Conservation (phyloP, 2,113 vertebrate genomes). For the Condylura cristata region DNA sequence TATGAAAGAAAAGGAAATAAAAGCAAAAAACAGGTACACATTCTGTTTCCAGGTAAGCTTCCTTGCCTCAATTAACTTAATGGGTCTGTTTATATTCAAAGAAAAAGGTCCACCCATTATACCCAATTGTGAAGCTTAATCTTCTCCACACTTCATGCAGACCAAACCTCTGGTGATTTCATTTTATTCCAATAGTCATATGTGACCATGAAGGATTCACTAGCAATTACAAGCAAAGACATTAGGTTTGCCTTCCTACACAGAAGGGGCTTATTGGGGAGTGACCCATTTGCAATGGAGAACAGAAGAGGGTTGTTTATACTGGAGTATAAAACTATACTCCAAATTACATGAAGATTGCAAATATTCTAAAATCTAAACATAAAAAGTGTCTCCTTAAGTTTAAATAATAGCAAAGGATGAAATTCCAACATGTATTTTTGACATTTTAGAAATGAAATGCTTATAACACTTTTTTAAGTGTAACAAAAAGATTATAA, state of each 20-base stretch:
- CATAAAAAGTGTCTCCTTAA: neutral
- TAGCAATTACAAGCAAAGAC: neutral
- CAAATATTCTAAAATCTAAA: neutral
- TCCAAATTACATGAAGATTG: neutral
- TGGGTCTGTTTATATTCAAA: slow-evolving; percentile 32
- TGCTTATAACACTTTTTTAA: neutral
- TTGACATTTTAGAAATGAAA: slow-evolving; percentile 13
- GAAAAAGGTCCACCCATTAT: slow-evolving; percentile 15
- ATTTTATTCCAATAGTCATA: neutral
- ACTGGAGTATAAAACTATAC: neutral
- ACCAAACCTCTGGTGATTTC: slow-evolving; percentile 38
- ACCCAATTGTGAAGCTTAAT: slow-evolving; percentile 2
- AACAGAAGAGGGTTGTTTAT: neutral
- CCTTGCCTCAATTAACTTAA: slow-evolving; percentile 45
- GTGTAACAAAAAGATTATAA: neutral
- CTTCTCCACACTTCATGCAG: neutral
- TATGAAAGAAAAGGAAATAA: slow-evolving; percentile 1
- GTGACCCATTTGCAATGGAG: neutral
- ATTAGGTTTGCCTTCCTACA: neutral
- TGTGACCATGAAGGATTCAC: neutral
- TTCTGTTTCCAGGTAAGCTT: neutral
- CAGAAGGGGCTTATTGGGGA: neutral
- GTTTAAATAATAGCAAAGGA: neutral
- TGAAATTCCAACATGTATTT: neutral
- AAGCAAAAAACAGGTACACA: neutral